phyloP scores from a whole-genome alignment of 2,888 invertebrate species.

The Drosophila lutescens region DNA sequence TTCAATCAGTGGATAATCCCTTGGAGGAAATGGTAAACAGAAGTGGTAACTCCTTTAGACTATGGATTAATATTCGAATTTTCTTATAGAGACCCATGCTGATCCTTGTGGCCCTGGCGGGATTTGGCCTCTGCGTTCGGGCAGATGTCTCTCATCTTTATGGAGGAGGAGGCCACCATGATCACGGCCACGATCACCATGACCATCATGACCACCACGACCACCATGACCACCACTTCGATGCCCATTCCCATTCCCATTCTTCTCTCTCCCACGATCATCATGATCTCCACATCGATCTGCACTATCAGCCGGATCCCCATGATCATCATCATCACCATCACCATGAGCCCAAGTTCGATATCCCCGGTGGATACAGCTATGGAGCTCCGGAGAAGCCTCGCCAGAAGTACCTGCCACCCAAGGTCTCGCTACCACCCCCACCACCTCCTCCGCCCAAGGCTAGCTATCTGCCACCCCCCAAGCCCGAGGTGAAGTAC shows the following conservation, averaged over 20 bases:
- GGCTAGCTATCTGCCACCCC: slow-evolving; percentile 46
- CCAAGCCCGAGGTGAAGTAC: slow-evolving; percentile 29
- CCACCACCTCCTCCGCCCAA: slow-evolving; percentile 48
- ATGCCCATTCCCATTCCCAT: slow-evolving; percentile 18
- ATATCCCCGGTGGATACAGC: slow-evolving; percentile 56
- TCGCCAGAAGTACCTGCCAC: slow-evolving; percentile 39
- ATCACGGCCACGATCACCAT: not conserved
- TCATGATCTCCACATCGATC: slow-evolving; percentile 50
- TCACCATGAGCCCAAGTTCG: slow-evolving; percentile 26
- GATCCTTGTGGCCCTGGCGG: slow-evolving; percentile 58
- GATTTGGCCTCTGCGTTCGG: slow-evolving; percentile 30
- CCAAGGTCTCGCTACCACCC: slow-evolving; percentile 40
- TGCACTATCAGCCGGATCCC: slow-evolving; percentile 46
- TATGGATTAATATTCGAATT: not conserved
- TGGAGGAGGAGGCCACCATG: slow-evolving; percentile 35
- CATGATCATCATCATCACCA: slow-evolving; percentile 55
- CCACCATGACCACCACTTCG: slow-evolving; percentile 31
- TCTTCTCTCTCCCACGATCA: slow-evolving; percentile 35
- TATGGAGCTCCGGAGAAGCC: slow-evolving; percentile 50
- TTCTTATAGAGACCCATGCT: slow-evolving; percentile 50
- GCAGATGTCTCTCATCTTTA: slow-evolving; percentile 71
- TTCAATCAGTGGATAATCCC: slow-evolving; percentile 10
- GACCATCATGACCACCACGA: slow-evolving; percentile 21
- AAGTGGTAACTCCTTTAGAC: not conserved
- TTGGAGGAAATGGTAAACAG: slow-evolving; percentile 53